A percentile compares a stretch with the other conserved stretches of the same genome.
Conservation (phyloP, 2,888 invertebrate species). For the Diaphora mendica region DNA sequence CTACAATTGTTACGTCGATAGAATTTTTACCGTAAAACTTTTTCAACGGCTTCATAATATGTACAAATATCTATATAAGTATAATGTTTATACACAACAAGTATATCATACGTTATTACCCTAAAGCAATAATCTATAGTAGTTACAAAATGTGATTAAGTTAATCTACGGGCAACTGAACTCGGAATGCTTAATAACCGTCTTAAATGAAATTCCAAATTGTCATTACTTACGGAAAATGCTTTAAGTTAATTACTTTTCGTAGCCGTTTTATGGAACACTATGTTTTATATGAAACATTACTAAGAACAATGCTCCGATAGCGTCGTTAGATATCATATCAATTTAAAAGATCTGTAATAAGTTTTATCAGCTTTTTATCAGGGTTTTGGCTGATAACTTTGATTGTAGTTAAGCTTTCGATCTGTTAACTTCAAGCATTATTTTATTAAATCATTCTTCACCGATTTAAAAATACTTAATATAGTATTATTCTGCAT, state of each 20-base stretch:
- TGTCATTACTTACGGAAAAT: constrained; percentile 1
- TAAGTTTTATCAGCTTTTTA: background rate
- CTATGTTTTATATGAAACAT: background rate
- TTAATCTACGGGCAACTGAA: constrained; percentile 11
- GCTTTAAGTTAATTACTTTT: constrained; percentile 17
- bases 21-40: no score
- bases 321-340: background rate
- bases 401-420: background rate
- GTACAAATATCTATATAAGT: no score
- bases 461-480: no score
- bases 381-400: background rate
- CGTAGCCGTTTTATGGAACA: background rate
- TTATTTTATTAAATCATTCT: no score
- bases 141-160: constrained; percentile 27
- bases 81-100: no score
- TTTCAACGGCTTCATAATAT: no score
- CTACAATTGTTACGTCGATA: no score
- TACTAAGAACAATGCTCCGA: background rate
- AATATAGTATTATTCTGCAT: background rate
- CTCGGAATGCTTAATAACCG: constrained; percentile 1
- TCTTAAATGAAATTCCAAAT: constrained; percentile 1
- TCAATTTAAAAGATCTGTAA: background rate
- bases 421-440: background rate
- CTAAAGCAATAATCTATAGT: background rate
- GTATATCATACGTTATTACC: background rate